Percentiles rank a stretch among this genome's conserved stretches.
Evolutionary conservation across 2,888 invertebrate species (phyloP).

Genomic region (Trichacis sp.): DNA sequence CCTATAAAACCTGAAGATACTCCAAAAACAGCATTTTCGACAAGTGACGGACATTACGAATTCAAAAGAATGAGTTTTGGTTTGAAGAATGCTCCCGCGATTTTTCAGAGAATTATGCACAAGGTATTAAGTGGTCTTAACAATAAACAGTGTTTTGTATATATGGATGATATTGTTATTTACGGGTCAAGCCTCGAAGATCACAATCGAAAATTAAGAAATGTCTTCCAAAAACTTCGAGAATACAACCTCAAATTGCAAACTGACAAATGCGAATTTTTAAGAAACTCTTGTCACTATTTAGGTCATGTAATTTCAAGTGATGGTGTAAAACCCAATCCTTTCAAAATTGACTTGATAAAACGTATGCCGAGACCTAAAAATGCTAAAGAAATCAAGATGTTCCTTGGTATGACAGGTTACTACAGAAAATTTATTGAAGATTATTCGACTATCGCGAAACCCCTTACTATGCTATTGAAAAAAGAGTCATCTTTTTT

Average conservation of each 20-base stretch:
- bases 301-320: background rate
- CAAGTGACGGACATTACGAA: constrained; percentile 51
- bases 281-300: background rate
- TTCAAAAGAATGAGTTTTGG: constrained; percentile 56
- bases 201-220: constrained; percentile 6
- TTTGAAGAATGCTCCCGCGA: constrained; percentile 49
- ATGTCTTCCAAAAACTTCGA: constrained; percentile 1
- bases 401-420: constrained; percentile 38
- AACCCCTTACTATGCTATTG: constrained; percentile 21
- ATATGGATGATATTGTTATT: constrained; percentile 32
- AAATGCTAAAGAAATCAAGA: constrained; percentile 30
- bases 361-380: constrained; percentile 24
- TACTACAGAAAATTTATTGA: constrained; percentile 42
- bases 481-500: constrained; percentile 17
- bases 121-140: constrained; percentile 44
- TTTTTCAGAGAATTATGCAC: constrained; percentile 56
- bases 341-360: constrained; percentile 43
- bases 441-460: constrained; percentile 33
- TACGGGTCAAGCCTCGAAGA: constrained; percentile 3
- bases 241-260: constrained; percentile 13
- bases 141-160: constrained; percentile 46
- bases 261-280: constrained; percentile 14
- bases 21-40: constrained; percentile 57
- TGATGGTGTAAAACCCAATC: constrained; percentile 45
- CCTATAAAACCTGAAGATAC: constrained; percentile 47